These are phyloP conservation scores for Pantherophis vulpinus DNA, from an alignment of 2,797 vertebrate species.

Conservation along the genomic window DNA sequence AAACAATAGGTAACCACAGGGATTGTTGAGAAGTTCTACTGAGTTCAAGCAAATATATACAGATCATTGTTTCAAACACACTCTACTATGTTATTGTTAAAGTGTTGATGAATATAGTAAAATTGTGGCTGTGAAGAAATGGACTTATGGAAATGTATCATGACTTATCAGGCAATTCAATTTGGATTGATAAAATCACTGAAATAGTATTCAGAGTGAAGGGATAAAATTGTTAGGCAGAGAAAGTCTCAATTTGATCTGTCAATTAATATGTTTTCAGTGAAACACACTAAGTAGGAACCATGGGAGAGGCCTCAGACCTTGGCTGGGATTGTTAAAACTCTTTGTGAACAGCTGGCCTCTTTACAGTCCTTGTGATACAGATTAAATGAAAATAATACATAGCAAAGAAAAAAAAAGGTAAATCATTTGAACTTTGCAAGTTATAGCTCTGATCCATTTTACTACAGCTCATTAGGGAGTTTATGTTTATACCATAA, in stretches of 20 bases:
- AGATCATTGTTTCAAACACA: background rate
- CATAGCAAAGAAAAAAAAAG: conserved; percentile 61
- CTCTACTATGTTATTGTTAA: background rate
- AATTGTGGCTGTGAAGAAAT: background rate
- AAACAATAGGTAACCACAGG: background rate
- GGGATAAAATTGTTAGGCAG: background rate
- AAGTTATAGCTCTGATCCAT: conserved; percentile 72
- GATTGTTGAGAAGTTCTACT: background rate
- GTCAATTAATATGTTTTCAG: conserved; percentile 55
- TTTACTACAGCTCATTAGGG: conserved; percentile 75
- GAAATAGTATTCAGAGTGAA: background rate
- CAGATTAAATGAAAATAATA: conserved; percentile 71
- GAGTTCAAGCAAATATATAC: background rate
- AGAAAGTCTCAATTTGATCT: conserved; percentile 38
- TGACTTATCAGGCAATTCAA: background rate
- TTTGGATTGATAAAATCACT: background rate
- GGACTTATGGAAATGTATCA: background rate
- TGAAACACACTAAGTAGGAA: conserved; percentile 44
- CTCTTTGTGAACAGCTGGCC: conserved; percentile 70
- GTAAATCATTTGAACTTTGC: conserved; percentile 72
- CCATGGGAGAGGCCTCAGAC: conserved; percentile 49
- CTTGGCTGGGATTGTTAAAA: conserved; percentile 62
- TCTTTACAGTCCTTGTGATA: conserved; percentile 69
- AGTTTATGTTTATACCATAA: conserved; percentile 75
- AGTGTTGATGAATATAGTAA: background rate